These are phyloP conservation scores for Apis cerana DNA, from an alignment of 1,140 invertebrate genomes.

Conservation along the genomic window DNA sequence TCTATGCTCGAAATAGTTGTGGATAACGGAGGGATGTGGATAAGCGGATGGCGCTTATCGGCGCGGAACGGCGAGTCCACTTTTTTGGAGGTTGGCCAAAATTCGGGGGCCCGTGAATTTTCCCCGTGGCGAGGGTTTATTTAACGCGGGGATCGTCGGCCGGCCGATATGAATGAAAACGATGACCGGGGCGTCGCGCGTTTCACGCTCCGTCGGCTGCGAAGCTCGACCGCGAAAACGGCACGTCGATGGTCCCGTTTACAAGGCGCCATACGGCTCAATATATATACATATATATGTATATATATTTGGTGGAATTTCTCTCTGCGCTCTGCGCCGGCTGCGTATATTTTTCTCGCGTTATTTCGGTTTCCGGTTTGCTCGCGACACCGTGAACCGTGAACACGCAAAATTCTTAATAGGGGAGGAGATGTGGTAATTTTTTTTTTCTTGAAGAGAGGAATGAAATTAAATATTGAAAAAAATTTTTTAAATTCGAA, in stretches of 20 bases:
- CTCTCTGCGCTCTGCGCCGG: background rate
- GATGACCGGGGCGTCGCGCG: slow-evolving; percentile 27
- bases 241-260: slow-evolving; percentile 57
- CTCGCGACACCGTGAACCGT: no score
- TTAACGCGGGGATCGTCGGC: background rate
- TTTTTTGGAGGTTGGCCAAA: slow-evolving; percentile 46
- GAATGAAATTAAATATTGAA: no score
- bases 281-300: slow-evolving; percentile 10
- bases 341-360: no score
- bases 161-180: slow-evolving; percentile 51
- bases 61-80: slow-evolving; percentile 30
- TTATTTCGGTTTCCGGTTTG: no score
- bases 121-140: background rate
- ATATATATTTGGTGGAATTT: background rate
- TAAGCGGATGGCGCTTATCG: slow-evolving; percentile 44
- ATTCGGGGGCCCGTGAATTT: slow-evolving; percentile 43
- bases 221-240: slow-evolving; percentile 51
- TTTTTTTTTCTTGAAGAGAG: no score
- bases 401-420: no score
- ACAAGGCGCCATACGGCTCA: slow-evolving; percentile 41
- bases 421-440: no score
- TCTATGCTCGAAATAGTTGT: no score
- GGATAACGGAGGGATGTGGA: no score
- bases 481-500: no score
- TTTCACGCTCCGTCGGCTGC: slow-evolving; percentile 24